Evolutionary conservation across 2,797 vertebrate species (phyloP).

Genomic region (Chaunax sp.): DNA sequence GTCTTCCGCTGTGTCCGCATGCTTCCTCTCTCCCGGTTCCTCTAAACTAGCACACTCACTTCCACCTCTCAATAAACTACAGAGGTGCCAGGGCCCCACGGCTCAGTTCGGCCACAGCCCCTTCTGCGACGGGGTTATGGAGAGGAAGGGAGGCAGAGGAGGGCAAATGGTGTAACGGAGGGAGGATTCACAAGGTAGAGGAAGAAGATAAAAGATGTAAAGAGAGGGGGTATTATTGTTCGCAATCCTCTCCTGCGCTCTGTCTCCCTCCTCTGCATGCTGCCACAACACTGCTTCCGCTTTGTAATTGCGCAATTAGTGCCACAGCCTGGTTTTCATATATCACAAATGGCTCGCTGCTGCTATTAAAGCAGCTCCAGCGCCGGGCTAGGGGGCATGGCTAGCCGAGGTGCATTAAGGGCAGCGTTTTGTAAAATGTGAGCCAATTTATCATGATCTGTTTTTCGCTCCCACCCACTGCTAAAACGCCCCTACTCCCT

Average conservation of each 20-base stretch:
- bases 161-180: slow-evolving; percentile 18
- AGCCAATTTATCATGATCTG: slow-evolving; percentile 97
- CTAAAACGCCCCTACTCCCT: slow-evolving; percentile 82
- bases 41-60: slow-evolving; percentile 67
- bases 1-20: slow-evolving; percentile 32
- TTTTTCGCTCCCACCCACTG: slow-evolving; percentile 91
- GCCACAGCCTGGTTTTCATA: slow-evolving; percentile 94
- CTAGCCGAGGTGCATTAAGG: slow-evolving; percentile 92
- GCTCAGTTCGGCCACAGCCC: slow-evolving; percentile 46
- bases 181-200: slow-evolving; percentile 31
- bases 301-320: slow-evolving; percentile 99
- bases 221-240: slow-evolving; percentile 43
- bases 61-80: slow-evolving; percentile 62
- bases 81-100: slow-evolving; percentile 50
- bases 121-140: slow-evolving; percentile 27
- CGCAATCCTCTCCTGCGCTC: slow-evolving; percentile 66
- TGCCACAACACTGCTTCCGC: slow-evolving; percentile 93
- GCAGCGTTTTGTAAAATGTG: slow-evolving; percentile 94
- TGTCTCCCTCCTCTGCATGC: slow-evolving; percentile 85
- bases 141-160: slow-evolving; percentile 5
- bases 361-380: slow-evolving; percentile 78
- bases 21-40: slow-evolving; percentile 55
- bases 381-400: slow-evolving; percentile 75
- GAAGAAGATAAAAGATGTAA: slow-evolving; percentile 24
- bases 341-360: slow-evolving; percentile 90